Percentiles rank a stretch among this genome's conserved stretches.
phyloP scores from a whole-genome alignment of 2,888 invertebrate species.

The Sphaerophoria taeniata region DNA sequence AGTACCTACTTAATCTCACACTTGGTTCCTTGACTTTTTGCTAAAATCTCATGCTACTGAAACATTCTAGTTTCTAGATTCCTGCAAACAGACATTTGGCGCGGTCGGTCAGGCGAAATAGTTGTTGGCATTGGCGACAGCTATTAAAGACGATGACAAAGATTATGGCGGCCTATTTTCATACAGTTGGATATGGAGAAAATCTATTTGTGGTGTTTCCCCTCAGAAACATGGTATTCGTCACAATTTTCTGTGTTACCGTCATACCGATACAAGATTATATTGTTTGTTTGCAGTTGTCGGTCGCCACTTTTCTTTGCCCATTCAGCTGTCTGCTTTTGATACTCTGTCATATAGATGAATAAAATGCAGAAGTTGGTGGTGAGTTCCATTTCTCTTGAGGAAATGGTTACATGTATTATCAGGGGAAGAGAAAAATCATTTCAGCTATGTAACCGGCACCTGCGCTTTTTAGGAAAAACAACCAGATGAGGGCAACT shows the following conservation, averaged over 20 bases:
- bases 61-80: neutral
- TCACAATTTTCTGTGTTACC: slow-evolving; percentile 1
- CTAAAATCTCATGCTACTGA: slow-evolving; percentile 43
- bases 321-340: slow-evolving; percentile 29
- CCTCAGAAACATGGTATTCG: slow-evolving; percentile 23
- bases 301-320: neutral
- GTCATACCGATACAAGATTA: neutral
- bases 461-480: slow-evolving; percentile 44
- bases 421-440: slow-evolving; percentile 44
- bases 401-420: slow-evolving; percentile 2
- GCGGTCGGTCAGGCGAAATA: neutral
- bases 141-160: neutral
- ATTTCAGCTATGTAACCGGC: slow-evolving; percentile 42
- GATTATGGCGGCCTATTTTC: slow-evolving; percentile 51
- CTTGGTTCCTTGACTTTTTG: slow-evolving; percentile 46
- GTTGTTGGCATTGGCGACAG: neutral
- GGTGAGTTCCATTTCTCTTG: slow-evolving; percentile 27
- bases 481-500: neutral
- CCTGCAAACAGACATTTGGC: neutral
- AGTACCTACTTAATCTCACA: slow-evolving; percentile 16
- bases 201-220: slow-evolving; percentile 25
- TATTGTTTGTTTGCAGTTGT: neutral
- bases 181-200: slow-evolving; percentile 8
- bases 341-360: neutral
- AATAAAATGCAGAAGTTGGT: neutral